Evolutionary conservation across 92 coral and sea anemone genomes (phyloP).

Genomic region (Porites lobata): DNA sequence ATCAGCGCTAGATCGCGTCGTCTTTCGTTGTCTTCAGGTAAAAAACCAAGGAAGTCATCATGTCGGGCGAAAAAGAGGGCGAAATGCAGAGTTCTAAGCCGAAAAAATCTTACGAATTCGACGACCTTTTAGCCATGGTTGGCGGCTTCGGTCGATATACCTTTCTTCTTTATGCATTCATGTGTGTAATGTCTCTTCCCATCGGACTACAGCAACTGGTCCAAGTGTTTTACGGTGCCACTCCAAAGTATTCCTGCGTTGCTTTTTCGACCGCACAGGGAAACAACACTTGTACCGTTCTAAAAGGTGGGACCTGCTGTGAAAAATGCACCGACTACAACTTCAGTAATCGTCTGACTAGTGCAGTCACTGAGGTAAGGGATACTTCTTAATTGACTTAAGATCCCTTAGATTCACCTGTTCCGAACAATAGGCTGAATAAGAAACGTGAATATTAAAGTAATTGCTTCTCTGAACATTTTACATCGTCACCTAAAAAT

Average conservation of each 20-base stretch:
- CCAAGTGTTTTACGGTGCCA: constrained; percentile 87
- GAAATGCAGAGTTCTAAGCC: constrained; percentile 10
- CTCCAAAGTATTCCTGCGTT: constrained; percentile 72
- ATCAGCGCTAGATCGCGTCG: too few species aligned
- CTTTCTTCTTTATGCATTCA: constrained; percentile 70
- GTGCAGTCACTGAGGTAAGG: constrained; percentile 89
- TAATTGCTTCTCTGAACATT: too few species aligned
- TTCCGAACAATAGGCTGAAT: neutral
- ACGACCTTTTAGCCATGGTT: constrained; percentile 76
- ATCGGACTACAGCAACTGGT: constrained; percentile 84
- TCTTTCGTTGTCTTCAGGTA: too few species aligned
- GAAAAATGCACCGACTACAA: constrained; percentile 71
- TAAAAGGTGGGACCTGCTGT: constrained; percentile 57
- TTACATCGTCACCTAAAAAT: too few species aligned
- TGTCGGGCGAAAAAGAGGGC: neutral
- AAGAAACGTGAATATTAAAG: neutral
- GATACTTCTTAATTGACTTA: neutral
- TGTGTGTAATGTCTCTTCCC: constrained; percentile 83
- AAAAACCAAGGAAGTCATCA: neutral
- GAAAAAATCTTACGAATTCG: constrained; percentile 60
- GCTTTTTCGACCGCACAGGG: neutral
- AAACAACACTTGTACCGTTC: constrained; percentile 53
- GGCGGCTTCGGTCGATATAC: constrained; percentile 90
- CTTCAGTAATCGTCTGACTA: constrained; percentile 66
- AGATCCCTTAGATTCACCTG: neutral